Evolutionary conservation across 2,888 invertebrate genomes (phyloP).

Genomic region (Chorisops tibialis): DNA sequence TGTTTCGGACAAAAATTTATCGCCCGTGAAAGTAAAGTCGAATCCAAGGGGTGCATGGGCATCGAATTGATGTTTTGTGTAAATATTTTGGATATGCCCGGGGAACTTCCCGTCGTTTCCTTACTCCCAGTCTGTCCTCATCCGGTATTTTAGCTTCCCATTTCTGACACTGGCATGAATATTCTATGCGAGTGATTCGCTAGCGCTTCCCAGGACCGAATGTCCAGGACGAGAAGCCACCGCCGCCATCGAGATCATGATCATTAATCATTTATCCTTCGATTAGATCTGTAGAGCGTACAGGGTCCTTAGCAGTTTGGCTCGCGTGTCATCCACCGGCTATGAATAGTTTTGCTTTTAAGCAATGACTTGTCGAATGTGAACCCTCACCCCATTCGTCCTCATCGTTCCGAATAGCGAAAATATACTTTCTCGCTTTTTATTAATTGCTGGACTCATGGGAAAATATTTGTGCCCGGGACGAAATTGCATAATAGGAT

Average conservation of each 20-base stretch:
- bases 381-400: constrained; percentile 1
- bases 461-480: constrained; percentile 24
- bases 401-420: not conserved
- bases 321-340: constrained; percentile 17
- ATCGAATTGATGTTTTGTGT: constrained; percentile 29
- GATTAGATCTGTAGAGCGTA: constrained; percentile 16
- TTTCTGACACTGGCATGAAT: constrained; percentile 12
- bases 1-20: constrained; percentile 36
- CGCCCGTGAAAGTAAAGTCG: constrained; percentile 33
- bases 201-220: not conserved
- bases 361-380: constrained; percentile 18
- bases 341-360: constrained; percentile 21
- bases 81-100: constrained; percentile 31
- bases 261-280: constrained; percentile 25
- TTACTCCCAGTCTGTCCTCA: not conserved
- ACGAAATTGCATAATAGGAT: constrained; percentile 28
- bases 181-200: not conserved
- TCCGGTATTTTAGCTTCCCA: constrained; percentile 6
- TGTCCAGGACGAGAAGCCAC: constrained; percentile 2
- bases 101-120: constrained; percentile 14
- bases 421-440: constrained; percentile 5
- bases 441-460: constrained; percentile 22
- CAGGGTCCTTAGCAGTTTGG: not conserved
- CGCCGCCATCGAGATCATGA: no score
- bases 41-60: constrained; percentile 14